Percentiles rank a stretch among this genome's conserved stretches.
Conservation (phyloP, 2,113 vertebrate genomes). For the Cricetomys ansorgei region DNA sequence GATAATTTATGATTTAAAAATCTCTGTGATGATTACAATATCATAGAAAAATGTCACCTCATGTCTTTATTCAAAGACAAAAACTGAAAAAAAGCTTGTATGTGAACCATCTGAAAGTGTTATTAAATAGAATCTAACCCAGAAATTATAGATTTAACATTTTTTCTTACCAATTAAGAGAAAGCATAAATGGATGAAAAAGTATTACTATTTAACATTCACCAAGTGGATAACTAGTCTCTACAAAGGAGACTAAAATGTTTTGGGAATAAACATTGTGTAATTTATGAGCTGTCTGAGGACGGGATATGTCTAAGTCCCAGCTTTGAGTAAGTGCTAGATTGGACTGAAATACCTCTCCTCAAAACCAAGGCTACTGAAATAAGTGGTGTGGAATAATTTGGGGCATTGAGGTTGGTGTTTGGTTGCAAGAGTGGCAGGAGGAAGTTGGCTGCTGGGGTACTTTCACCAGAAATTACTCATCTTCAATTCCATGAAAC, state of each 20-base stretch:
- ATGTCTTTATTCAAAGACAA: constrained; percentile 13
- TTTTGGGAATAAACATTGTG: background rate
- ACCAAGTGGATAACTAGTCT: background rate
- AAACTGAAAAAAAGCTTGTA: background rate
- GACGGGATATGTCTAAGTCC: constrained; percentile 28
- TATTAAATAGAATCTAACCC: background rate
- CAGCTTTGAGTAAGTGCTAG: constrained; percentile 55
- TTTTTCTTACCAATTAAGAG: background rate
- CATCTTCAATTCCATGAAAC: background rate
- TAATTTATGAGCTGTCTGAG: constrained; percentile 57
- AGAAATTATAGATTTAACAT: background rate
- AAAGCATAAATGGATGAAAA: background rate
- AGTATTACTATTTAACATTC: background rate
- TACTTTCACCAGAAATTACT: background rate
- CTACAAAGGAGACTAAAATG: background rate
- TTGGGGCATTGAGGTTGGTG: background rate
- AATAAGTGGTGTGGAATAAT: background rate
- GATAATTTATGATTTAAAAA: constrained; percentile 5
- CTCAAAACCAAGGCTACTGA: constrained; percentile 5
- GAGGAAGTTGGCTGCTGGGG: background rate
- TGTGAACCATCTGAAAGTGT: background rate
- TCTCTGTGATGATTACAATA: background rate
- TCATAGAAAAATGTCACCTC: background rate
- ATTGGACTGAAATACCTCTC: constrained; percentile 44
- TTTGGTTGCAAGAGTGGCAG: background rate